These are phyloP conservation scores for Ariopsis seemanni DNA, from an alignment of 2,113 vertebrate genomes.

Conservation along the genomic window DNA sequence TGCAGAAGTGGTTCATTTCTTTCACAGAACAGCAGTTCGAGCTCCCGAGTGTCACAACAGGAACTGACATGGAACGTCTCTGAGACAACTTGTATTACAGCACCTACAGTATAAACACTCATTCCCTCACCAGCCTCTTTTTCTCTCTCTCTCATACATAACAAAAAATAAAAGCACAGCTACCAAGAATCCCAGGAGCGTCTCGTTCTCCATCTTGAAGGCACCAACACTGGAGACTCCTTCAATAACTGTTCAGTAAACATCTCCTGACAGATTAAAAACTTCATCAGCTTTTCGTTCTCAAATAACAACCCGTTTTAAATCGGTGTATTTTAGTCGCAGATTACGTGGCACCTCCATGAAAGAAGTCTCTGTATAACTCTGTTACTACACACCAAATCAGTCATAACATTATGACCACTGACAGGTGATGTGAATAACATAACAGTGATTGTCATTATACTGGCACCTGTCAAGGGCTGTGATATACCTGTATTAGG, in stretches of 20 bases:
- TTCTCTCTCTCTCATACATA: neutral
- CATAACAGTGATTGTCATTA: too few species aligned
- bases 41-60: too few species aligned
- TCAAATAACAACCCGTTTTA: neutral
- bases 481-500: too few species aligned
- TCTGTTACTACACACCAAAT: neutral
- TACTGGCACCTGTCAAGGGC: too few species aligned
- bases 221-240: neutral
- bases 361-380: neutral
- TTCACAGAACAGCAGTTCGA: neutral
- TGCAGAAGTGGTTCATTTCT: neutral
- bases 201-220: neutral
- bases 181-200: neutral
- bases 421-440: too few species aligned
- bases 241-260: neutral
- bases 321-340: neutral
- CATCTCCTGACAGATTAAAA: neutral
- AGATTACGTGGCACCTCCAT: neutral
- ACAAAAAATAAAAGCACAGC: neutral
- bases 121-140: neutral
- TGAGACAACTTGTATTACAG: neutral
- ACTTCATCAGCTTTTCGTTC: neutral
- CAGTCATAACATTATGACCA: too few species aligned
- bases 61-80: neutral
- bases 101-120: neutral